Conservation (phyloP, 1,140 invertebrate genomes). For the Potamilus streckersoni region DNA sequence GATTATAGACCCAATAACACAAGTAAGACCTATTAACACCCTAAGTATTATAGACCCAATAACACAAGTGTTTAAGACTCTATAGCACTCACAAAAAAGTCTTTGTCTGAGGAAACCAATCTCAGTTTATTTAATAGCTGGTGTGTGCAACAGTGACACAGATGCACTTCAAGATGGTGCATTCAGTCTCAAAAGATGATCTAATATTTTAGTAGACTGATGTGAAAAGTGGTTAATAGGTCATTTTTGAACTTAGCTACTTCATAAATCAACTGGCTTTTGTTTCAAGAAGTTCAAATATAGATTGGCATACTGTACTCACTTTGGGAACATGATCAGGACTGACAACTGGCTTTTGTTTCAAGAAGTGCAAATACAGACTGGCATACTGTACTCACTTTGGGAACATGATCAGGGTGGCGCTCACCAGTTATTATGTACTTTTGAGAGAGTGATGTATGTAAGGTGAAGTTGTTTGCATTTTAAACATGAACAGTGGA, state of each 20-base stretch:
- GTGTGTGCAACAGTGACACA: not conserved
- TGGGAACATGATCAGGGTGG: constrained; percentile 65
- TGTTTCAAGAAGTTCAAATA: not conserved
- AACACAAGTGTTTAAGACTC: no score
- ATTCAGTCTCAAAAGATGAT: not conserved
- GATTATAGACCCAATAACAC: no score
- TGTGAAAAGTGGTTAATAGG: not conserved
- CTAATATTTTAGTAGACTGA: no score
- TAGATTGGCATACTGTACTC: not conserved
- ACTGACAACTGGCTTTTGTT: no score
- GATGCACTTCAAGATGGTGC: not conserved
- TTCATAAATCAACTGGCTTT: not conserved
- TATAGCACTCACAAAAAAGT: not conserved
- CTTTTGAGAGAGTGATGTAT: no score
- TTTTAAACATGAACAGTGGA: no score
- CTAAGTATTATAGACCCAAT: no score
- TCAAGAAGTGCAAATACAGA: no score
- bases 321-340: no score
- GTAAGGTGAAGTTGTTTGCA: no score
- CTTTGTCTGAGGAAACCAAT: not conserved
- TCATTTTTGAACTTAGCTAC: not conserved
- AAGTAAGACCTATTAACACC: no score
- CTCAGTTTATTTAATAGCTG: not conserved
- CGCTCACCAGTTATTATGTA: no score
- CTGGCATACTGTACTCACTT: constrained; percentile 56